phyloP scores from a whole-genome alignment of 2,113 vertebrate species.

The Hydrolagus affinis region DNA sequence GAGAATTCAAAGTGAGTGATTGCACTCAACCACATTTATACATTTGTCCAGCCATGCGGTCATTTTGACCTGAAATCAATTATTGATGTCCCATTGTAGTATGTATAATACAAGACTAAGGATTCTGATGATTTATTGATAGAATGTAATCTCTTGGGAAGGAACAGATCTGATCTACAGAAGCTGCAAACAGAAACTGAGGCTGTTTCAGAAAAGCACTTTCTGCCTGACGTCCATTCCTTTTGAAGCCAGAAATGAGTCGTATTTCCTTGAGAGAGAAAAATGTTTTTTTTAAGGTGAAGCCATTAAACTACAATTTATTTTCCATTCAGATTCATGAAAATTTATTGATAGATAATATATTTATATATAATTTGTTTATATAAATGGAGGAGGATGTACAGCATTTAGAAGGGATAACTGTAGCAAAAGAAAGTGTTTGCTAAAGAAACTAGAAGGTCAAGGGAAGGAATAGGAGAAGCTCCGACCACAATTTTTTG shows the following conservation, averaged over 20 bases:
- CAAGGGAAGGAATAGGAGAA: too few relatives aligned
- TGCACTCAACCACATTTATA: conserved; percentile 22
- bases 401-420: too few relatives aligned
- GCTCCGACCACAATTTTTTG: too few relatives aligned
- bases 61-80: conserved; percentile 27
- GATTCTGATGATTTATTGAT: conserved; percentile 31
- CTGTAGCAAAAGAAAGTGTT: too few relatives aligned
- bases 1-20: conserved; percentile 24
- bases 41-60: conserved; percentile 29
- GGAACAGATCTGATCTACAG: background rate
- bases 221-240: conserved; percentile 2
- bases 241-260: background rate
- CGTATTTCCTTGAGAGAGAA: background rate
- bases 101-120: conserved; percentile 27
- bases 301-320: too few relatives aligned
- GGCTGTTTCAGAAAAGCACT: background rate
- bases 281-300: too few relatives aligned
- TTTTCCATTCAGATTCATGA: too few relatives aligned
- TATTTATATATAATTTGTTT: too few relatives aligned
- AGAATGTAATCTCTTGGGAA: conserved; percentile 18
- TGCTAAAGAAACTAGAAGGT: too few relatives aligned
- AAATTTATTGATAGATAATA: too few relatives aligned
- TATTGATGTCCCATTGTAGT: conserved; percentile 22
- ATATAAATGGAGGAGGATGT: too few relatives aligned
- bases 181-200: background rate